Percentiles rank a stretch among this genome's conserved stretches.
phyloP scores from a whole-genome alignment of 2,797 vertebrate genomes.

The Pogonophryne albipinna region DNA sequence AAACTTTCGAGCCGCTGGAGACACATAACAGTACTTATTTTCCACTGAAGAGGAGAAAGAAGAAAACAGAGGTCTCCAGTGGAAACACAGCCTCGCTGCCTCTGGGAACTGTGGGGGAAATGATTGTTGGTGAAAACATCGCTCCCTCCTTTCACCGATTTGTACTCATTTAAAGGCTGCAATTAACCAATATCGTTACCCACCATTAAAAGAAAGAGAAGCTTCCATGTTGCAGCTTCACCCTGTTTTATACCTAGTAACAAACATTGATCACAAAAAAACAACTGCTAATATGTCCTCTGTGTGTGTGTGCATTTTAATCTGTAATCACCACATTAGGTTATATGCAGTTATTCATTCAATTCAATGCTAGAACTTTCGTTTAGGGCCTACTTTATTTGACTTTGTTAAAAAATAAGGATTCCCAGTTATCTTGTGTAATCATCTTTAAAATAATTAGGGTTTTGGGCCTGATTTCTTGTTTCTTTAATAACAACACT shows the following conservation, averaged over 20 bases:
- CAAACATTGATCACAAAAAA: not conserved
- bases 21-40: conserved; percentile 11
- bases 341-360: not conserved
- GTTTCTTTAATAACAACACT: not conserved
- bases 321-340: not conserved
- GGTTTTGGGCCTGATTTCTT: not conserved
- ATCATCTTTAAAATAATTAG: not conserved
- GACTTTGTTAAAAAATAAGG: not conserved
- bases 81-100: conserved; percentile 8
- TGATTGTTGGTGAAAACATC: conserved; percentile 27
- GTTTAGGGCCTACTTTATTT: not conserved
- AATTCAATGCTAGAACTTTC: not conserved
- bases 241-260: conserved; percentile 7
- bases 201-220: conserved; percentile 4
- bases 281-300: not conserved
- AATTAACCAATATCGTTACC: conserved; percentile 18
- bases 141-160: conserved; percentile 18
- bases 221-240: not conserved
- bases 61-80: conserved; percentile 32
- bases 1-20: conserved; percentile 30
- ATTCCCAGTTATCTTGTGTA: not conserved
- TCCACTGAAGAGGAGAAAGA: conserved; percentile 20
- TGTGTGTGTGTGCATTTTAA: not conserved
- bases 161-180: conserved; percentile 17
- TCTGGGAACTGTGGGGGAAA: conserved; percentile 32